Evolutionary conservation across 2,797 vertebrate genomes (phyloP), one percentile per base, ranked within the genome.

Genomic region (Eptatretus atami): DNA sequence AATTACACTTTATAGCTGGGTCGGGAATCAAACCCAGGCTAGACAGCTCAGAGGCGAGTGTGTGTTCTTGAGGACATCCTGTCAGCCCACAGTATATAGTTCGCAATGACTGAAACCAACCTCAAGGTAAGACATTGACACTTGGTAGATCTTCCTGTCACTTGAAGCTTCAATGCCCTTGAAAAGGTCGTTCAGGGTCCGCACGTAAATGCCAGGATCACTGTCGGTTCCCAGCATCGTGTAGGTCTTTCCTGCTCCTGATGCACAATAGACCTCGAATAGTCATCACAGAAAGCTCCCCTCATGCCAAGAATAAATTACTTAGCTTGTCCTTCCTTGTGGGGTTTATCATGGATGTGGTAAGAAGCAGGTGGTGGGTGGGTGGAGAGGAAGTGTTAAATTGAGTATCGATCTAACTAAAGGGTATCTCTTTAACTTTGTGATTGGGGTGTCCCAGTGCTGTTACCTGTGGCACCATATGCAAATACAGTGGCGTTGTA

Each of bases 121-220:
- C 83, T 93, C 86, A 15, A 93, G 73, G 65, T 93, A 93, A 61
- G 84, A 93, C 84, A 90, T 83, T 67, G 82, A 82, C 63, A 92
- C 82, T 13, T 81, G 78, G 24, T 86, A 90, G 52, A 81, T 76
- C 80, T 79, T 79, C 73, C 86, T 78, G 9, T 81, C 70, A 31
- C 82, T 85, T 68, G 80, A 80, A 68, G 86, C 82, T 71, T 90
- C 78, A 1, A 92, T 87, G 75, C 82, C 80, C 63, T 65, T 74
- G 74, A 93, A 93, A 67, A 92, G 75, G 69, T 92, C 86, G 1
- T 82, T 81, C 66, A 93, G 75, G 1, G 81, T 82, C 11, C 76
- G 78, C 1, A 82, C 77, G 1, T 88, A 92, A 74, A 93, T 85
- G 63, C 86, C 86, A 0, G 83, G 86, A 69, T 92, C 82, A 1